These are phyloP conservation scores for Sycophaga agraensis DNA, from an alignment of 1,140 invertebrate species.

Conservation along the genomic window DNA sequence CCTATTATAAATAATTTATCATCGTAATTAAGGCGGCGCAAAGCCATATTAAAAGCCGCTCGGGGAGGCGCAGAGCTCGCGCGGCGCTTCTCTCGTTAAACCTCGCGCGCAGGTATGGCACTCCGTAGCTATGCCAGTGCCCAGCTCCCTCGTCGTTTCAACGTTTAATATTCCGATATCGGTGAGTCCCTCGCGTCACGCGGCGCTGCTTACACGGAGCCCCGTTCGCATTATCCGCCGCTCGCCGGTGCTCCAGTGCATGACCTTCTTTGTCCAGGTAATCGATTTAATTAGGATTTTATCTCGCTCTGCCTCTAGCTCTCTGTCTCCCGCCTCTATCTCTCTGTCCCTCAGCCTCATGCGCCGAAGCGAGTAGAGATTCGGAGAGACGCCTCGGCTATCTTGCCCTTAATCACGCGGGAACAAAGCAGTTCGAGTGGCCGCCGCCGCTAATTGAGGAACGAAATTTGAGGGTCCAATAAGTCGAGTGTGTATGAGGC, in stretches of 20 bases:
- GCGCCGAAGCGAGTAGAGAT: background rate
- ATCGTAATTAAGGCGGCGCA: slow-evolving; percentile 10
- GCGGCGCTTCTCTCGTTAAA: background rate
- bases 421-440: slow-evolving; percentile 22
- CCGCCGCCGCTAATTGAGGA: slow-evolving; percentile 17
- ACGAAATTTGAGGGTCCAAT: slow-evolving; percentile 27
- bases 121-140: too few species aligned
- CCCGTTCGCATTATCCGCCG: slow-evolving; percentile 33
- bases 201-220: slow-evolving; percentile 21
- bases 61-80: background rate
- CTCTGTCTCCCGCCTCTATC: too few species aligned
- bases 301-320: slow-evolving; percentile 19
- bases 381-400: background rate
- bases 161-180: slow-evolving; percentile 22
- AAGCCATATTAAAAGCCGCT: background rate
- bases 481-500: slow-evolving; percentile 8
- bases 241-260: slow-evolving; percentile 25
- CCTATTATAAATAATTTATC: slow-evolving; percentile 24
- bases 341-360: background rate
- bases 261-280: slow-evolving; percentile 24
- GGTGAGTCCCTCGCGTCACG: background rate
- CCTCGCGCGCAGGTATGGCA: too few species aligned
- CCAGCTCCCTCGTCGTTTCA: background rate
- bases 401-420: slow-evolving; percentile 19
- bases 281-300: slow-evolving; percentile 36